phyloP scores from a whole-genome alignment of 2,797 vertebrate genomes.

The Pelobates cultripes region DNA sequence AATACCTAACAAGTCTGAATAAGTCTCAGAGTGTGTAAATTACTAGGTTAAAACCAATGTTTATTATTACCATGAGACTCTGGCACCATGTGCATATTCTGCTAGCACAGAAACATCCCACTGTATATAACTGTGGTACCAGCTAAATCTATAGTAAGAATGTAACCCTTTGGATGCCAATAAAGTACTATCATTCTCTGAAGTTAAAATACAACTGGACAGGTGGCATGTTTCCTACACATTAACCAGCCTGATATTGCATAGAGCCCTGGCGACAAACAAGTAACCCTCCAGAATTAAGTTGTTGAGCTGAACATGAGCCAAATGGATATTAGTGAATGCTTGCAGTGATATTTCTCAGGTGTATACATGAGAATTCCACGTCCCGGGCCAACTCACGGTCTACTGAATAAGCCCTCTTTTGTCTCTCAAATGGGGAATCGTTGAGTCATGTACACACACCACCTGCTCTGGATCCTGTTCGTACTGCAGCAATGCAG shows the following conservation, averaged over 20 bases:
- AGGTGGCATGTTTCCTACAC: no score
- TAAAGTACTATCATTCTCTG: no score
- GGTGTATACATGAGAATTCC: no score
- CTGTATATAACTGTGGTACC: constrained; percentile 16
- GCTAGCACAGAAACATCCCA: constrained; percentile 40
- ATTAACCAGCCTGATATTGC: no score
- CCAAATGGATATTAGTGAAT: no score
- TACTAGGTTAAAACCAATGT: constrained; percentile 43
- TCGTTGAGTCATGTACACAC: neutral
- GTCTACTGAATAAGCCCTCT: neutral
- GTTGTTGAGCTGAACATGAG: no score
- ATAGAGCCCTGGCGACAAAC: no score
- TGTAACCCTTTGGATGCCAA: neutral
- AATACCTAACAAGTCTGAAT: constrained; percentile 52
- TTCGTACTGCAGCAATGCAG: neutral
- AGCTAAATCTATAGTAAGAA: neutral
- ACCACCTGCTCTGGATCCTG: neutral
- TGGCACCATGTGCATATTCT: constrained; percentile 28
- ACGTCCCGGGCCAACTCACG: neutral
- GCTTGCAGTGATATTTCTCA: no score
- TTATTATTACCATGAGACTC: constrained; percentile 43
- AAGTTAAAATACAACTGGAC: no score
- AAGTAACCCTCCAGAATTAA: no score
- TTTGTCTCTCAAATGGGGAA: neutral
- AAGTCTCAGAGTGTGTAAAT: constrained; percentile 38